Percentiles rank a stretch among this genome's conserved stretches.
These are phyloP conservation scores for Spodoptera picta DNA, from an alignment of 2,888 invertebrate genomes.

Conservation along the genomic window DNA sequence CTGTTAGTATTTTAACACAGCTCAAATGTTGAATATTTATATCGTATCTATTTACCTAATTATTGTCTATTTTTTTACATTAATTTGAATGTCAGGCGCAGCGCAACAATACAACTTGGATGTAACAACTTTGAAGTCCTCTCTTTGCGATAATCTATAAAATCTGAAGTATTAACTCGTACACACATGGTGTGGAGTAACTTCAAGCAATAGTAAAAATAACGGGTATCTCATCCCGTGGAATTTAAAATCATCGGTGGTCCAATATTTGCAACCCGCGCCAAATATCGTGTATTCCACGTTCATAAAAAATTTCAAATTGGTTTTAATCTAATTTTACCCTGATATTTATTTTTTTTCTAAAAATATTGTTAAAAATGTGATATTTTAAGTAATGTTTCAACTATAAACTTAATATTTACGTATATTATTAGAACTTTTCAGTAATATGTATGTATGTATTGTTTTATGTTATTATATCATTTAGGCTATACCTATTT, in stretches of 20 bases:
- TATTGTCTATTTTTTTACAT: conserved; percentile 3
- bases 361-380: conserved; percentile 74
- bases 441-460: conserved; percentile 32
- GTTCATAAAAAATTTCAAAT: no score
- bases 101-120: no score
- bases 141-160: background rate
- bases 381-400: conserved; percentile 82
- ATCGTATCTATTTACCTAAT: conserved; percentile 3
- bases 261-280: no score
- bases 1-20: conserved; percentile 40
- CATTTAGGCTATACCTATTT: conserved; percentile 27
- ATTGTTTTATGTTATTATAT: conserved; percentile 23
- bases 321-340: conserved; percentile 3
- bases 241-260: no score
- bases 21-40: conserved; percentile 36
- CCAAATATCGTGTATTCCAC: background rate
- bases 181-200: background rate
- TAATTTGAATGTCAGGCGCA: no score
- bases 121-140: background rate
- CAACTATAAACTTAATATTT: conserved; percentile 42
- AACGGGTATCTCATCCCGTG: no score
- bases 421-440: conserved; percentile 52
- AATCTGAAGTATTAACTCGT: background rate
- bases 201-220: background rate
- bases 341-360: conserved; percentile 30